Conservation (phyloP, 2,797 vertebrate genomes). For the Smutsia temminckii region DNA sequence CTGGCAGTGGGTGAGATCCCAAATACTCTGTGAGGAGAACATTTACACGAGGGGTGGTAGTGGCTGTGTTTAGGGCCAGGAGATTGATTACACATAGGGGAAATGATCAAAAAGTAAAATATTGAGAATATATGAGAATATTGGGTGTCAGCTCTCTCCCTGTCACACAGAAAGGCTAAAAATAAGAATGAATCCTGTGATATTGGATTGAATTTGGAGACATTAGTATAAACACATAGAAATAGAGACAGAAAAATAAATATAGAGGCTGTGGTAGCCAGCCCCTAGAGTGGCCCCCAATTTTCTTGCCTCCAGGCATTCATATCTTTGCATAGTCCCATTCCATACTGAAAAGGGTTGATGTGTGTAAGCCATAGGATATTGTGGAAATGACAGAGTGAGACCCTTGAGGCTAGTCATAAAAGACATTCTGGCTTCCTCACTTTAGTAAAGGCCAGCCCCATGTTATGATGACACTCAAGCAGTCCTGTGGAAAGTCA, state of each 20-base stretch:
- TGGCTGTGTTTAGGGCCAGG: not conserved
- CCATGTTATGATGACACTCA: not conserved
- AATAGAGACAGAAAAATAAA: not conserved
- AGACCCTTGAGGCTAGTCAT: not conserved
- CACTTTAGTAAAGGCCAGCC: not conserved
- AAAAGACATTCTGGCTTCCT: constrained; percentile 4
- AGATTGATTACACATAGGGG: not conserved
- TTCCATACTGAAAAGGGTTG: not conserved
- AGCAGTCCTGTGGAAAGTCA: not conserved
- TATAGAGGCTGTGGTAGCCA: not conserved
- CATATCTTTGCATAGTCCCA: not conserved
- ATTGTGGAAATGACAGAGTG: not conserved
- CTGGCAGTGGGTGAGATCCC: not conserved
- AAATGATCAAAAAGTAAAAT: not conserved
- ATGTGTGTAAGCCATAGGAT: not conserved
- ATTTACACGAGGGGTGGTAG: not conserved
- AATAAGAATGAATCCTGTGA: not conserved
- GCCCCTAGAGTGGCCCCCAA: not conserved
- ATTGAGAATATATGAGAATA: not conserved
- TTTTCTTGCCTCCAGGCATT: not conserved
- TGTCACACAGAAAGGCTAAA: not conserved
- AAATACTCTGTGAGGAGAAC: accelerated
- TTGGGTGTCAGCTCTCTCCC: not conserved
- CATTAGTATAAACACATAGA: not conserved
- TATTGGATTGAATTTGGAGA: not conserved